Conservation (phyloP, 1,140 invertebrate species). For the Sinella curviseta region DNA sequence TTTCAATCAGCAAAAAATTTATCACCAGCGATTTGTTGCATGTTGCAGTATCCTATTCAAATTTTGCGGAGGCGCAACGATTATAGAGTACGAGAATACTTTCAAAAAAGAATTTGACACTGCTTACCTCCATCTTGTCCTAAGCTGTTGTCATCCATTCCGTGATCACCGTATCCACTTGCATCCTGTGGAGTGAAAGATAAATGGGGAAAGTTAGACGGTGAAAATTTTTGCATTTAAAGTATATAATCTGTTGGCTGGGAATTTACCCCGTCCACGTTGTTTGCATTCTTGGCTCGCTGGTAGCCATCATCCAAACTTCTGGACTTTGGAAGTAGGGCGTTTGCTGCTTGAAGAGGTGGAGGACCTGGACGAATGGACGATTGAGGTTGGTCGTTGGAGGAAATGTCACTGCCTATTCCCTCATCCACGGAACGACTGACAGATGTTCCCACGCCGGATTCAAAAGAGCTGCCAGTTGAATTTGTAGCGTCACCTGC, state of each 20-base stretch:
- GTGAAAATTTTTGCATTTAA: background rate
- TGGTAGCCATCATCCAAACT: conserved; percentile 41
- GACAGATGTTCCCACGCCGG: conserved; percentile 44
- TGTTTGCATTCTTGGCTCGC: conserved; percentile 11
- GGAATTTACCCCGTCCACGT: conserved; percentile 20
- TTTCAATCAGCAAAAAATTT: background rate
- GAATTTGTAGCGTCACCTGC: conserved; percentile 39
- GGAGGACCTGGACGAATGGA: conserved; percentile 31
- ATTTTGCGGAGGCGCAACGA: background rate
- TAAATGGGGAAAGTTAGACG: background rate
- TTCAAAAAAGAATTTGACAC: background rate
- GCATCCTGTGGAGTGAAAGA: background rate
- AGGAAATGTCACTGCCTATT: conserved; percentile 8
- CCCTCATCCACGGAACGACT: conserved; percentile 45
- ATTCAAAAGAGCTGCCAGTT: conserved; percentile 42
- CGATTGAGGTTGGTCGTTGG: conserved; percentile 24
- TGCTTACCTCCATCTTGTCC: conserved; percentile 17
- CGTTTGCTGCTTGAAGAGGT: conserved; percentile 35
- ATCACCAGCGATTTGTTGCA: background rate
- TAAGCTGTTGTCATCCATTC: conserved; percentile 14
- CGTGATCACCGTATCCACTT: background rate
- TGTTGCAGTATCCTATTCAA: background rate
- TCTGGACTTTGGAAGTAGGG: conserved; percentile 37
- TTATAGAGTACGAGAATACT: background rate
- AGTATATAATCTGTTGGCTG: background rate